Evolutionary conservation across 2,113 vertebrate genomes (phyloP).

Genomic region (Hyperopisus bebe): DNA sequence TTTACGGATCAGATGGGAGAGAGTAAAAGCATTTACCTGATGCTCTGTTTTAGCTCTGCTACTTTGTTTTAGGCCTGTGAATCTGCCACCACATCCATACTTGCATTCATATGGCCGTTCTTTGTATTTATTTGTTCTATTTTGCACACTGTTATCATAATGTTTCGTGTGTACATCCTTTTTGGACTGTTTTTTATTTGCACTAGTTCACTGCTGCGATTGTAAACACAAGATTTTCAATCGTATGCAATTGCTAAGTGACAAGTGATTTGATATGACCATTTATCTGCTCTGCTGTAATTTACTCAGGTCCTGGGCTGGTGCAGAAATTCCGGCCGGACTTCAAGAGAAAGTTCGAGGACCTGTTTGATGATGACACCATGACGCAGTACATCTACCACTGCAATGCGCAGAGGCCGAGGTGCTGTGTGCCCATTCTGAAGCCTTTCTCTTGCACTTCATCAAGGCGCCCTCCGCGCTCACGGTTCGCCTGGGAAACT

Average conservation of each 20-base stretch:
- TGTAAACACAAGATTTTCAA: neutral
- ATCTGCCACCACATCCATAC: neutral
- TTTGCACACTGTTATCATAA: neutral
- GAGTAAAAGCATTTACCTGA: neutral
- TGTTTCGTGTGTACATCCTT: neutral
- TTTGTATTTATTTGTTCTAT: neutral
- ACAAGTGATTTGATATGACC: neutral
- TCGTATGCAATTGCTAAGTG: neutral
- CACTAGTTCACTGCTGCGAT: neutral
- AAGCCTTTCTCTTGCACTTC: neutral
- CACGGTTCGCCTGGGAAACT: neutral
- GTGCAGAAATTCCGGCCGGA: constrained; percentile 82
- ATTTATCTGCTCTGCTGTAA: neutral
- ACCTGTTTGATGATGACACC: constrained; percentile 82
- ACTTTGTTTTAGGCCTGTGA: neutral
- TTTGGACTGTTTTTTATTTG: neutral
- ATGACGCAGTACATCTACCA: constrained; percentile 88
- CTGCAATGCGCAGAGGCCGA: constrained; percentile 82
- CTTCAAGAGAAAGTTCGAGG: constrained; percentile 80
- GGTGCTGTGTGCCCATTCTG: constrained; percentile 46
- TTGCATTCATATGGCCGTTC: neutral
- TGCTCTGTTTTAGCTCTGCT: neutral
- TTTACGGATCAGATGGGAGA: too few species aligned
- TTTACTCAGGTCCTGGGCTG: constrained; percentile 69
- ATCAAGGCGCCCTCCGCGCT: neutral